These are phyloP conservation scores for Empidonax traillii DNA, from an alignment of 2,113 vertebrate genomes.

Conservation along the genomic window DNA sequence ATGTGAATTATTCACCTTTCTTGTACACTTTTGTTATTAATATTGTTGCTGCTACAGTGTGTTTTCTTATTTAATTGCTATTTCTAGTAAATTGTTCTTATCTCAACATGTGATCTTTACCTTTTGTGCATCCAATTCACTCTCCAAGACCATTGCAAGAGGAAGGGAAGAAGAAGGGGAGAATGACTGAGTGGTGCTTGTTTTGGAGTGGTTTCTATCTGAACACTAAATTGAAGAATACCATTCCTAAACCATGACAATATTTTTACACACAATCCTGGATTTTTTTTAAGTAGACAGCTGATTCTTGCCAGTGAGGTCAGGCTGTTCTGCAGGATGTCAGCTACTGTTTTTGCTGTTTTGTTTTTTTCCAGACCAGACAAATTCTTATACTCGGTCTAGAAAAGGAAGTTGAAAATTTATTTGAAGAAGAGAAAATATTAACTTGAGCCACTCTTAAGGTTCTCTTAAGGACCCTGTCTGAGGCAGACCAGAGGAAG, in stretches of 20 bases:
- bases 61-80: neutral
- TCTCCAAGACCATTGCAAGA: neutral
- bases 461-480: neutral
- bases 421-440: neutral
- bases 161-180: neutral
- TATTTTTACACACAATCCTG: neutral
- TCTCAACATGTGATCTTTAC: rapidly evolving
- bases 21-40: neutral
- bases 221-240: neutral
- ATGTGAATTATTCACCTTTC: rapidly evolving
- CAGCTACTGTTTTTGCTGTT: neutral
- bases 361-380: neutral
- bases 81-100: neutral
- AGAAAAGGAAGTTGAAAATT: neutral
- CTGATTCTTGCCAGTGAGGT: neutral
- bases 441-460: neutral
- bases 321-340: neutral
- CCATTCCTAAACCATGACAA: neutral
- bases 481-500: neutral
- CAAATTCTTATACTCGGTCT: neutral
- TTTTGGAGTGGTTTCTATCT: neutral
- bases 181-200: neutral
- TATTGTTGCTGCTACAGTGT: neutral
- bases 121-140: neutral
- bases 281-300: neutral